Conservation (phyloP, 2,888 invertebrate species). For the Ophion costatus region DNA sequence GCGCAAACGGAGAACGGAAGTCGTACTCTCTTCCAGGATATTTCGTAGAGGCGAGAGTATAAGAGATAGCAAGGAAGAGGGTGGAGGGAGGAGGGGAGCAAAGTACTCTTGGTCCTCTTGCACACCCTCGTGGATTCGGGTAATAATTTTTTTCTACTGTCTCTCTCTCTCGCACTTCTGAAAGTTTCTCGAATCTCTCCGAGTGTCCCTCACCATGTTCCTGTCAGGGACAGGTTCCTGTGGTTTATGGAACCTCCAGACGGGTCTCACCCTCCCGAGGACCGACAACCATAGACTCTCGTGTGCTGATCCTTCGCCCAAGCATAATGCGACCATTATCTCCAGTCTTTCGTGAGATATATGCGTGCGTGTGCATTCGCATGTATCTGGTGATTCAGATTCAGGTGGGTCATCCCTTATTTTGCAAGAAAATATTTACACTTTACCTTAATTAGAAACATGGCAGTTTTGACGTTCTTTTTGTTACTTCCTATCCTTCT, state of each 20-base stretch:
- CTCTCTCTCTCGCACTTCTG: slow-evolving; percentile 27
- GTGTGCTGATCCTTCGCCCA: slow-evolving; percentile 60
- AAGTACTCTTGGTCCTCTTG: slow-evolving; percentile 28
- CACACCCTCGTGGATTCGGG: slow-evolving; percentile 39
- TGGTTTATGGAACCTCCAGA: slow-evolving; percentile 77
- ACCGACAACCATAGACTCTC: slow-evolving; percentile 60
- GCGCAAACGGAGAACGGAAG: slow-evolving; percentile 48
- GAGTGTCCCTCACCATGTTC: slow-evolving; percentile 47
- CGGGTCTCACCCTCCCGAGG: slow-evolving; percentile 65
- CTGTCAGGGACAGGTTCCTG: slow-evolving; percentile 77
- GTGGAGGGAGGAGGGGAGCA: neutral
- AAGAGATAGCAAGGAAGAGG: neutral
- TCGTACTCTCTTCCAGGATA: slow-evolving; percentile 35
- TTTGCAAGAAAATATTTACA: neutral
- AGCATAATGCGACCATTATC: slow-evolving; percentile 79
- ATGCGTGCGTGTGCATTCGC: slow-evolving; percentile 1
- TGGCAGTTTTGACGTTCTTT: neutral
- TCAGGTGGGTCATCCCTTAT: neutral
- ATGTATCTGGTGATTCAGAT: slow-evolving; percentile 20
- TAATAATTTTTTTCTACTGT: slow-evolving; percentile 54
- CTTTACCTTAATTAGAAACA: neutral
- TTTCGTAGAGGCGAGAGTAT: slow-evolving; percentile 18
- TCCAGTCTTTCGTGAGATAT: slow-evolving; percentile 73
- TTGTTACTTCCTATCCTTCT: neutral
- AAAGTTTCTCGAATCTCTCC: slow-evolving; percentile 64